Conservation (phyloP, 2,797 vertebrate genomes). For the Syngnathus acus region DNA sequence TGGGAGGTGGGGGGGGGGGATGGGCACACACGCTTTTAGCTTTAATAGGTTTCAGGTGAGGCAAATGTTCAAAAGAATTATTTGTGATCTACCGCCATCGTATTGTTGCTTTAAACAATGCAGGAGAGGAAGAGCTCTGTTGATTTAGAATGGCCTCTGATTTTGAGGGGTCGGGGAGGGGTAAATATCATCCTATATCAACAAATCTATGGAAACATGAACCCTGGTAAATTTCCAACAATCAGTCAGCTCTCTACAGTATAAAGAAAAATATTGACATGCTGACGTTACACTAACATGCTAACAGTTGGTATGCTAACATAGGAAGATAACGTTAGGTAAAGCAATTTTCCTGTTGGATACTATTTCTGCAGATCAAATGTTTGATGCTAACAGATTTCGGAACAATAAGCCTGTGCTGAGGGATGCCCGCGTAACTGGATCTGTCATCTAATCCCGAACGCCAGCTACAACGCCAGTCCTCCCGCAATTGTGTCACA, state of each 20-base stretch:
- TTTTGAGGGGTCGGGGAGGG: background rate
- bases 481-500: constrained; percentile 63
- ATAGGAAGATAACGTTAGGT: background rate
- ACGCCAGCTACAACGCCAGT: constrained; percentile 36
- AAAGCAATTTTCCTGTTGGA: no score
- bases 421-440: background rate
- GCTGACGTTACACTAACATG: background rate
- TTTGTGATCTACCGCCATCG: background rate
- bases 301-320: background rate
- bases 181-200: no score
- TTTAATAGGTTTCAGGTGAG: background rate
- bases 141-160: background rate
- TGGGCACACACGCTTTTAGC: background rate
- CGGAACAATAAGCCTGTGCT: background rate
- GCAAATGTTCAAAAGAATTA: background rate
- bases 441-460: constrained; percentile 1
- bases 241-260: no score
- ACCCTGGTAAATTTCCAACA: no score
- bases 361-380: no score
- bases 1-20: constrained; percentile 7
- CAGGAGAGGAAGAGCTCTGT: background rate
- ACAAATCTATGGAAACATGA: no score
- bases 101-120: background rate
- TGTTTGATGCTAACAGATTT: no score
- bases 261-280: no score